A percentile compares a stretch with the other conserved stretches of the same genome.
Evolutionary conservation across 2,113 vertebrate genomes (phyloP).

Genomic region (Thunnus maccoyii): DNA sequence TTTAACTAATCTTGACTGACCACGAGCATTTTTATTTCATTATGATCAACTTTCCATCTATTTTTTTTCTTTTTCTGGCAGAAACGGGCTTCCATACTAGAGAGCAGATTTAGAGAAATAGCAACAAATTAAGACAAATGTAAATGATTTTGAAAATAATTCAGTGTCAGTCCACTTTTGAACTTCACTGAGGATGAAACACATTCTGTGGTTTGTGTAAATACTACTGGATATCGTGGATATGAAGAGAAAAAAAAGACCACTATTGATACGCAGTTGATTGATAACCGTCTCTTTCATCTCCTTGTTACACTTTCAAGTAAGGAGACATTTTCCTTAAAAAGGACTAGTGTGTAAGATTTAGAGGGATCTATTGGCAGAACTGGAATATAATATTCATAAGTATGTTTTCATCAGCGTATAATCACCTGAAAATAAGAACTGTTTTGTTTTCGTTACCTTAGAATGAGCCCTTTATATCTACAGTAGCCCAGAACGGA

Average conservation of each 20-base stretch:
- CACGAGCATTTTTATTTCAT: too few species aligned
- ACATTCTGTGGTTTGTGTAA: conserved; percentile 23
- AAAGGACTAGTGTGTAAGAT: too few species aligned
- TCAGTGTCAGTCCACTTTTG: background rate
- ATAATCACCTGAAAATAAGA: too few species aligned
- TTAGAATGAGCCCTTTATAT: too few species aligned
- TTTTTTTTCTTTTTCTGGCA: background rate
- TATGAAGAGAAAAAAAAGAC: background rate
- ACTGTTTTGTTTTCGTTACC: too few species aligned
- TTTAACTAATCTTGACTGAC: too few species aligned
- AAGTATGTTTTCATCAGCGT: too few species aligned
- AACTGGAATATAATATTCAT: too few species aligned
- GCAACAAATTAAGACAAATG: conserved; percentile 28
- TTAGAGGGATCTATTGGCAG: too few species aligned
- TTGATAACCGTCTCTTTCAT: background rate
- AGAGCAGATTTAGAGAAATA: conserved; percentile 1
- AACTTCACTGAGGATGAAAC: conserved; percentile 11
- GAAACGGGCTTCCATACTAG: background rate
- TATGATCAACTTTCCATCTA: background rate
- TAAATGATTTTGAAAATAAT: background rate
- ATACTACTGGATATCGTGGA: background rate
- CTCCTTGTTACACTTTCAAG: background rate
- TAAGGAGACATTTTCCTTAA: background rate
- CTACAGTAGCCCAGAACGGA: too few species aligned
- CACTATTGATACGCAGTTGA: background rate